Percentiles rank a stretch among this genome's conserved stretches.
phyloP scores from a whole-genome alignment of 2,113 vertebrate genomes.

The Tachuris rubrigastra region DNA sequence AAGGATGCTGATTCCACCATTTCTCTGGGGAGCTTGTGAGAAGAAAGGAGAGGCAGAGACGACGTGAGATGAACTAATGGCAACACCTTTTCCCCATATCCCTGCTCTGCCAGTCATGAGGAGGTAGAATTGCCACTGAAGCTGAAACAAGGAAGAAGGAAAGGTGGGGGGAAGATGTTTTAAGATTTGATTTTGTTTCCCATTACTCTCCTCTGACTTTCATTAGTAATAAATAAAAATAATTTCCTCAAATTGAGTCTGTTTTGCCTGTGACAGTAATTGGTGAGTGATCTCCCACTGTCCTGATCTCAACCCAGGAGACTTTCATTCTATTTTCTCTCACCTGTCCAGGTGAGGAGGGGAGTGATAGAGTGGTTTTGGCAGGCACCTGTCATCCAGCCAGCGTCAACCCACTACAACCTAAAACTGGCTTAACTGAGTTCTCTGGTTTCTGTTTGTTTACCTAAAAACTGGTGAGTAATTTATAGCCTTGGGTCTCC shows the following conservation, averaged over 20 bases:
- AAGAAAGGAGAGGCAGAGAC: background rate
- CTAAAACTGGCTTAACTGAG: background rate
- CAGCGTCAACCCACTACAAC: background rate
- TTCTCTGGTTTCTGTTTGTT: background rate
- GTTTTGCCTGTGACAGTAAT: background rate
- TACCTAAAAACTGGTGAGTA: background rate
- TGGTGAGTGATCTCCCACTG: background rate
- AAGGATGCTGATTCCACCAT: background rate
- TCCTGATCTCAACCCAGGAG: background rate
- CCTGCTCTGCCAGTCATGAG: accelerated
- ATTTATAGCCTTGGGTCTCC: background rate
- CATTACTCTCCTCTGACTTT: background rate
- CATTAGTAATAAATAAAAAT: background rate
- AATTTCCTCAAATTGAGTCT: background rate
- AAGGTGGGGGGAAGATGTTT: background rate
- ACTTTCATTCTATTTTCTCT: background rate
- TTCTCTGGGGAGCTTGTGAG: background rate
- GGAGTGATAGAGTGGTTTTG: accelerated
- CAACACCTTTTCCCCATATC: accelerated
- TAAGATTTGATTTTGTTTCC: background rate
- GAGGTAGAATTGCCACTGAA: background rate
- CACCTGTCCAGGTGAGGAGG: background rate
- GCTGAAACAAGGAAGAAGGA: background rate
- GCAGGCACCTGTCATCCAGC: background rate
- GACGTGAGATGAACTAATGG: accelerated